These are phyloP conservation scores for Phortica variegata DNA, from an alignment of 1,140 invertebrate genomes.

Conservation along the genomic window DNA sequence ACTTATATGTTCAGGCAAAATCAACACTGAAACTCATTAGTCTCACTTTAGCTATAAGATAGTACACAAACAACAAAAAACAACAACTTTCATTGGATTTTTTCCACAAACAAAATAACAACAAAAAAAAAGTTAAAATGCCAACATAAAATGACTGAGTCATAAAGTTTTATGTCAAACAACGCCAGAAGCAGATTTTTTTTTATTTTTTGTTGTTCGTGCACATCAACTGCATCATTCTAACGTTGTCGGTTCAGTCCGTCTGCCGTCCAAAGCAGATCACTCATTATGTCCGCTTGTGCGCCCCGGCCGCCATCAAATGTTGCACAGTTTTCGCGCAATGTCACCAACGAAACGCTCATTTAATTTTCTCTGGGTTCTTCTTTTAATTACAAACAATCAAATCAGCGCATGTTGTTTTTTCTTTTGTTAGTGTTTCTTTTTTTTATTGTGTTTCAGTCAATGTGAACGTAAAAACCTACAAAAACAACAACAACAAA, in stretches of 20 bases:
- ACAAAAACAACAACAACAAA: no score
- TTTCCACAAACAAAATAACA: not conserved
- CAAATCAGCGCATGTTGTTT: conserved; percentile 52
- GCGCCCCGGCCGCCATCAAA: no score
- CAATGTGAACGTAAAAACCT: no score
- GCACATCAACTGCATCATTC: not conserved
- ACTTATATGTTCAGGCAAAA: no score
- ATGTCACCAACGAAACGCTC: conserved; percentile 24
- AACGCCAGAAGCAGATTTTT: no score
- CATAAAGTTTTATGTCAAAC: conserved; percentile 39
- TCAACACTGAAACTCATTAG: no score
- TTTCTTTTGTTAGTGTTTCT: conserved; percentile 7
- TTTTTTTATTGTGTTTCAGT: no score
- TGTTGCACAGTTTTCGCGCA: no score
- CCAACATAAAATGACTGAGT: conserved; percentile 22
- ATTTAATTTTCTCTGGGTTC: conserved; percentile 48
- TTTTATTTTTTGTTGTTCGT: not conserved
- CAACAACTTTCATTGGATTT: not conserved
- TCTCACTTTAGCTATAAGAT: no score
- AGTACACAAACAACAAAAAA: no score
- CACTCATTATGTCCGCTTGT: conserved; percentile 22
- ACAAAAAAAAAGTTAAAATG: not conserved
- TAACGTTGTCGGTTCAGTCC: not conserved
- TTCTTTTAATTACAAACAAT: conserved; percentile 54
- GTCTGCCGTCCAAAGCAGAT: conserved; percentile 1